Conservation (phyloP, 2,797 vertebrate species). For the Scleropages formosus region DNA sequence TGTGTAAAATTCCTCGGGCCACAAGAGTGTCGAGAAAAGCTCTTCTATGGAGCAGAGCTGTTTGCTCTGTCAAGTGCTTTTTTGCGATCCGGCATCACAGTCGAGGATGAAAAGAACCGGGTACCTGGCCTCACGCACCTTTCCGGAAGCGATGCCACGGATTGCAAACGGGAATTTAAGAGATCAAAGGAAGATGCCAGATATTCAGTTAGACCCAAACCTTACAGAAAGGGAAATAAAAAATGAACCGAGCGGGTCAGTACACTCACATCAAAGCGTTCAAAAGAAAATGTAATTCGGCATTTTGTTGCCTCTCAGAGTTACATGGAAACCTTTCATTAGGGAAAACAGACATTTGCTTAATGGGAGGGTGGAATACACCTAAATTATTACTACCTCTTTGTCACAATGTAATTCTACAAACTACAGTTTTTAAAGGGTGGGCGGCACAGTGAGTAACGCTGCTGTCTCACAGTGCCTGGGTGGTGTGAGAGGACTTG, state of each 20-base stretch:
- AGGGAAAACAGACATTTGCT: constrained; percentile 11
- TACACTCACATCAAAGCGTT: constrained; percentile 21
- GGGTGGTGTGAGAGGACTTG: too few species aligned
- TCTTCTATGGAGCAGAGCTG: neutral
- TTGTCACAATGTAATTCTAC: neutral
- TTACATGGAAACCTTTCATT: constrained; percentile 19
- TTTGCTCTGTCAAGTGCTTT: neutral
- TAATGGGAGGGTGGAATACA: constrained; percentile 6
- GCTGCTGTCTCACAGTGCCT: too few species aligned
- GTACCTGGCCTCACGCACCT: neutral
- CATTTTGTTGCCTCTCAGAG: constrained; percentile 15
- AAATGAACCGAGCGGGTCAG: neutral
- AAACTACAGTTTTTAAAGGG: too few species aligned
- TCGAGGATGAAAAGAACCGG: neutral
- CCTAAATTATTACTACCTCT: neutral
- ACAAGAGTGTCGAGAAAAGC: neutral
- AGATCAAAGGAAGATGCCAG: neutral
- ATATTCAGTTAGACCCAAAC: neutral
- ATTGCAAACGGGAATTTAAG: neutral
- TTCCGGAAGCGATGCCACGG: neutral
- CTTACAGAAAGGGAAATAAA: neutral
- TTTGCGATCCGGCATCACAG: too few species aligned
- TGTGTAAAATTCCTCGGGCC: neutral
- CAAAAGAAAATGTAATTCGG: constrained; percentile 21
- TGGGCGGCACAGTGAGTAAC: too few species aligned